Conservation (phyloP, 2,888 invertebrate species). For the Leptura quadrifasciata region DNA sequence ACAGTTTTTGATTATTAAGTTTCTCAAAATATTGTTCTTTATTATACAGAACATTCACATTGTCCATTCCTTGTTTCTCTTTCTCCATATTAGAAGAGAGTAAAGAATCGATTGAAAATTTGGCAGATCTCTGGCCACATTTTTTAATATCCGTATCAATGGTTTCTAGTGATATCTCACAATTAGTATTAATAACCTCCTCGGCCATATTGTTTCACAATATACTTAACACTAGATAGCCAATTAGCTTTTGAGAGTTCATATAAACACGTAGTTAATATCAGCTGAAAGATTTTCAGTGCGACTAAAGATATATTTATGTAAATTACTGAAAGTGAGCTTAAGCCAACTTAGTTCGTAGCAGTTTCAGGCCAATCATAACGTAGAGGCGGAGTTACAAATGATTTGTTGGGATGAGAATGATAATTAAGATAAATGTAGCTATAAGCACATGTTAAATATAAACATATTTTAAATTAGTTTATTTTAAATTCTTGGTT, state of each 20-base stretch:
- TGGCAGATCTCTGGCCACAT: conserved; percentile 59
- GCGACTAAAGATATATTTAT: conserved; percentile 52
- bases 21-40: conserved; percentile 10
- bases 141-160: conserved; percentile 44
- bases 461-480: conserved; percentile 56
- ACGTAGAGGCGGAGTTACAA: conserved; percentile 49
- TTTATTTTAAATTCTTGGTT: conserved; percentile 49
- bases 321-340: conserved; percentile 54
- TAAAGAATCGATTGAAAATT: conserved; percentile 67
- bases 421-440: conserved; percentile 61
- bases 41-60: background rate
- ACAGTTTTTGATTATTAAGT: background rate
- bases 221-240: background rate
- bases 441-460: conserved; percentile 57
- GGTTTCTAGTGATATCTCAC: conserved; percentile 39
- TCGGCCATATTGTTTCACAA: conserved; percentile 38
- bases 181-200: conserved; percentile 22
- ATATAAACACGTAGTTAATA: conserved; percentile 20
- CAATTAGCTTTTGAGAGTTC: conserved; percentile 19
- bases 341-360: conserved; percentile 50
- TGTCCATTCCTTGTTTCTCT: conserved; percentile 5
- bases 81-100: conserved; percentile 56
- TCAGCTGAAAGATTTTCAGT: conserved; percentile 51
- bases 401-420: conserved; percentile 56
- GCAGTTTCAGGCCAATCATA: conserved; percentile 54